Conservation (phyloP, 1,140 invertebrate genomes). For the Drosophila virilis region DNA sequence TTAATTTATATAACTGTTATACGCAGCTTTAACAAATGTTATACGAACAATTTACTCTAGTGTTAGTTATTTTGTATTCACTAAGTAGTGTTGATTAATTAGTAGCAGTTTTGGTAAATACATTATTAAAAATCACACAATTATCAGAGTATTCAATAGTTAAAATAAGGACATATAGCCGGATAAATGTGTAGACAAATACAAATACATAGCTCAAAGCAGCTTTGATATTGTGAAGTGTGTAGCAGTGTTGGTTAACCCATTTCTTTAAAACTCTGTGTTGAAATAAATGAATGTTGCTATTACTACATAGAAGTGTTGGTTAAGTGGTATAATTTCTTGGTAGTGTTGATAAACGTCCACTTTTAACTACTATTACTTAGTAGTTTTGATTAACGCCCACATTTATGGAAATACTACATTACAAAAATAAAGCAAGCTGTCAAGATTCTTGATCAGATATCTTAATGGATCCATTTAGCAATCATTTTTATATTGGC, state of each 20-base stretch:
- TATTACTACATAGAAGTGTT: neutral
- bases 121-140: too few species aligned
- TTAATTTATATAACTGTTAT: constrained; percentile 14
- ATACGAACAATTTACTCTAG: neutral
- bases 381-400: neutral
- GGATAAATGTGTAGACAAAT: too few species aligned
- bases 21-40: neutral
- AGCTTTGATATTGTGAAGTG: neutral
- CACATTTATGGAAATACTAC: neutral
- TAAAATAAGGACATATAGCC: too few species aligned
- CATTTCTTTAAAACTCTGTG: neutral
- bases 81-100: neutral
- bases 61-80: neutral
- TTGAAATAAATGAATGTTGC: neutral
- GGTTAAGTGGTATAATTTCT: neutral
- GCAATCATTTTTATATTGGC: neutral
- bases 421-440: neutral
- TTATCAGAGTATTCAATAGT: too few species aligned
- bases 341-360: neutral
- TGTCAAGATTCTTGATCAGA: neutral
- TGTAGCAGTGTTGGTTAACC: neutral
- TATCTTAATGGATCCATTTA: neutral
- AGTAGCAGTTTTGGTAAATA: too few species aligned
- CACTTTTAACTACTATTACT: neutral
- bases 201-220: neutral